Base-by-base conservation (phyloP, 2,888 invertebrate genomes). In the Napeogenes inachia region DNA sequence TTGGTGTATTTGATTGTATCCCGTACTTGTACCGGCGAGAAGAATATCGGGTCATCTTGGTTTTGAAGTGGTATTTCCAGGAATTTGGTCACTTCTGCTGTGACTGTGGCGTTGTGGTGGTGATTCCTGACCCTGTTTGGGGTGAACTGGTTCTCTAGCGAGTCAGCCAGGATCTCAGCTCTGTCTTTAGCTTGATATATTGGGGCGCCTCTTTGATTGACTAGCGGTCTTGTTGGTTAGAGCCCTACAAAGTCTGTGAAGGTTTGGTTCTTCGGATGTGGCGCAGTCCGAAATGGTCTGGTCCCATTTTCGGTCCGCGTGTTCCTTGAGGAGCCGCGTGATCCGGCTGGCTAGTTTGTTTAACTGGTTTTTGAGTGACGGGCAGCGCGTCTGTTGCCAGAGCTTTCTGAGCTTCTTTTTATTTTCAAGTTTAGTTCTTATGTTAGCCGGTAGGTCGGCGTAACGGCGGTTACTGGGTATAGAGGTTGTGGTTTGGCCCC, bases 371-470 rank as follows among this genome's bases (percentile, higher is more conserved):
- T 63, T 67, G 6, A 62, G 46, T 6, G 38, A n/a, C 2, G 64
- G 70, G 38, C 65, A 61, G 5, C 63, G 47, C 0, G 65, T 45
- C 2, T 6, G 2, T 45, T 57, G 64, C 67, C 65, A 70, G 42
- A 35, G 57, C 6, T 46, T 56, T 4, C 59, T 46, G 3, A 59
- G 55, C 12, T 33, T 42, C n/a, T 64, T 46, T 50, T 64, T 62
- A 3, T 55, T 2, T 0, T 13, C 33, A 0, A 63, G 30, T 0
- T 62, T 59, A 0, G 0, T 0, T 38, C 6, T 33, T 0, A 60
- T 45, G 1, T 13, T 2, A 0, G 3, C 0, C 0, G 62, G 62
- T 4, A 62, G 65, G 60, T 81, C 68, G 33, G 70, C 68, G 30
- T 68, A 65, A 10, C 68, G 35, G 35, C 6, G 6, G 4, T 4